Conservation (phyloP, 2,797 vertebrate genomes). For the Chelon labrosus region DNA sequence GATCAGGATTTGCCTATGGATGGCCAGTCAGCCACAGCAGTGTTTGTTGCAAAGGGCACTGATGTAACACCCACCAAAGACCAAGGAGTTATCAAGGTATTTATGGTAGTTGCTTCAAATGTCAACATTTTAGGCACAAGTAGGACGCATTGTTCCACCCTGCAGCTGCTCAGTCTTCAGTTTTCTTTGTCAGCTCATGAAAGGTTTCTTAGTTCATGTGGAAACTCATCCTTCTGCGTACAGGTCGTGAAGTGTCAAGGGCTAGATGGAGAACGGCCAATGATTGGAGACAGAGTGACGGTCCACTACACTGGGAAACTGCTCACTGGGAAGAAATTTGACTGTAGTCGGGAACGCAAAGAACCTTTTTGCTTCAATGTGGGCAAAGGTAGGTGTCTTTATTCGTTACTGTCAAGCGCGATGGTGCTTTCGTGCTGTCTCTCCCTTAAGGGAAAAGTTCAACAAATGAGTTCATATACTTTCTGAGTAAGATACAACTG, state of each 20-base stretch:
- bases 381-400: slow-evolving; percentile 88
- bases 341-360: slow-evolving; percentile 93
- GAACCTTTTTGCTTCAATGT: slow-evolving; percentile 94
- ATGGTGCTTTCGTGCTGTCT: not conserved
- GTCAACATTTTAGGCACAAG: not conserved
- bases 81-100: slow-evolving; percentile 92
- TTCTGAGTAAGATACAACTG: not conserved
- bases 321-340: slow-evolving; percentile 93
- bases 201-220: slow-evolving; percentile 1
- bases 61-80: slow-evolving; percentile 91
- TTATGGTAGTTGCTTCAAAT: slow-evolving; percentile 15
- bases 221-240: slow-evolving; percentile 26
- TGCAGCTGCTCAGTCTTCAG: not conserved
- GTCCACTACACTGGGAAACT: slow-evolving; percentile 96
- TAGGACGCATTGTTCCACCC: not conserved
- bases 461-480: not conserved
- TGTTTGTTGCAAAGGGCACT: slow-evolving; percentile 86
- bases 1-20: slow-evolving; percentile 88
- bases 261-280: slow-evolving; percentile 87
- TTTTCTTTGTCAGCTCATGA: slow-evolving; percentile 5
- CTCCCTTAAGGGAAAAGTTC: not conserved
- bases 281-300: slow-evolving; percentile 95
- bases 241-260: slow-evolving; percentile 91
- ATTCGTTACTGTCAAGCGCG: not conserved
- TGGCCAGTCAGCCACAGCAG: slow-evolving; percentile 79